Conservation (phyloP, 2,888 invertebrate genomes). For the Cremastobaeus sp. region DNA sequence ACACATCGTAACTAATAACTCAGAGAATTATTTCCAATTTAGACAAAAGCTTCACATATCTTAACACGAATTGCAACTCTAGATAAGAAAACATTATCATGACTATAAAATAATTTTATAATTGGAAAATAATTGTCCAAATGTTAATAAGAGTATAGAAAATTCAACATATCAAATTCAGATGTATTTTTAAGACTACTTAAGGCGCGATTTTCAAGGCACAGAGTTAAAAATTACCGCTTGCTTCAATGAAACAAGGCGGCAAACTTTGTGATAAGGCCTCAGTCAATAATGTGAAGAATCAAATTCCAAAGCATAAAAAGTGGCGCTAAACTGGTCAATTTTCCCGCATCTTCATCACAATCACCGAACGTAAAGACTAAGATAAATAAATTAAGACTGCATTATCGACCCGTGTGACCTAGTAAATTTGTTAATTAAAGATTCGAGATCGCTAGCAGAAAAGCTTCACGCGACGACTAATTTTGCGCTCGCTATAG, state of each 20-base stretch:
- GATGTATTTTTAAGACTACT: conserved; percentile 1
- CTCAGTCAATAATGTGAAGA: neutral
- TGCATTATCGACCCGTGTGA: conserved; percentile 21
- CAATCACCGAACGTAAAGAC: conserved; percentile 24
- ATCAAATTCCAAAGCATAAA: neutral
- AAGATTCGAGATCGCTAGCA: conserved; percentile 43
- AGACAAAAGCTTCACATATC: too few species aligned
- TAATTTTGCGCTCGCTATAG: neutral
- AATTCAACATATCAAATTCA: neutral
- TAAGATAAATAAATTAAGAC: conserved; percentile 46
- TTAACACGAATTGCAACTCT: too few species aligned
- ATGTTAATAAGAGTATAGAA: neutral
- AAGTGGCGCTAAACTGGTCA: neutral
- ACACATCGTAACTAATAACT: too few species aligned
- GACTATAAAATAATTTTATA: neutral
- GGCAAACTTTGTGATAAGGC: neutral
- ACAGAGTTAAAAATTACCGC: neutral
- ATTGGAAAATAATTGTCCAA: neutral
- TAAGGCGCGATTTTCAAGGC: neutral
- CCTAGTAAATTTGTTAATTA: conserved; percentile 5
- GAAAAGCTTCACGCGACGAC: conserved; percentile 4
- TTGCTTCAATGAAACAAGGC: neutral
- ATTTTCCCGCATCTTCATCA: neutral
- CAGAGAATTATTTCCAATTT: too few species aligned
- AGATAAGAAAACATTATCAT: neutral